Base-by-base conservation (phyloP, 2,888 invertebrate species). In the Atrina japonica region DNA sequence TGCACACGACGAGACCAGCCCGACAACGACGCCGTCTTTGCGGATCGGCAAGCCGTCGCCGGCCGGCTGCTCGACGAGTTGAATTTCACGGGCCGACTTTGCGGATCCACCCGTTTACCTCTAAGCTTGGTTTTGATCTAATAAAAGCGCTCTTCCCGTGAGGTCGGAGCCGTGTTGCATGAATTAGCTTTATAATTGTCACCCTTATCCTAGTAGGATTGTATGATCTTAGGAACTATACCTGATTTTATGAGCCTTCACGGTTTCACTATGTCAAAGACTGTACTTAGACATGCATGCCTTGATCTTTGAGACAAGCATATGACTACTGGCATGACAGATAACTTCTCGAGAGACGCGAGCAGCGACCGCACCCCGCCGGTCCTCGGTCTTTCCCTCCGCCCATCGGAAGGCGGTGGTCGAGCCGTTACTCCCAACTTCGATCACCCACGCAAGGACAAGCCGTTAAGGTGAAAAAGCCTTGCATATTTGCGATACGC, bases 181-280 rank as follows among this genome's bases (percentile, higher is more conserved):
- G 93, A 93, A 93, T 93, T 93, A 93, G 93, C 93, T 93, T 92
- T 93, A 93, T 92, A 93, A 93, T 93, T 93, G 92, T 93, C 92
- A 93, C 93, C 92, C 92, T 92, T 92, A 92, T 92, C 92, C 92
- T 92, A 91, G 91, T 92, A 92, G 81, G 75, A 76, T 73, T 65
- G 80, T 78, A 86, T 82, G 76, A 83, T 84, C 87, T 77, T 86
- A 85, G 77, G n/a, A n/a, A n/a, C n/a, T n/a, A n/a, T n/a, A n/a
- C n/a, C n/a, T n/a, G n/a, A n/a, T n/a, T n/a, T n/a, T 90, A 89
- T 89, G 89, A 89, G 88, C 88, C 86, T 89, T 88, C 86, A 88
- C 87, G 82, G 88, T 86, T 89, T 88, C 87, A 79, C 85, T 70
- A 65, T 87, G 66, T 58, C 21, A 70, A 66, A 66, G 78, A 70